A percentile compares a stretch with the other conserved stretches of the same genome.
Evolutionary conservation across 2,888 invertebrate genomes (phyloP).

Genomic region (Andrena chrysosceles): DNA sequence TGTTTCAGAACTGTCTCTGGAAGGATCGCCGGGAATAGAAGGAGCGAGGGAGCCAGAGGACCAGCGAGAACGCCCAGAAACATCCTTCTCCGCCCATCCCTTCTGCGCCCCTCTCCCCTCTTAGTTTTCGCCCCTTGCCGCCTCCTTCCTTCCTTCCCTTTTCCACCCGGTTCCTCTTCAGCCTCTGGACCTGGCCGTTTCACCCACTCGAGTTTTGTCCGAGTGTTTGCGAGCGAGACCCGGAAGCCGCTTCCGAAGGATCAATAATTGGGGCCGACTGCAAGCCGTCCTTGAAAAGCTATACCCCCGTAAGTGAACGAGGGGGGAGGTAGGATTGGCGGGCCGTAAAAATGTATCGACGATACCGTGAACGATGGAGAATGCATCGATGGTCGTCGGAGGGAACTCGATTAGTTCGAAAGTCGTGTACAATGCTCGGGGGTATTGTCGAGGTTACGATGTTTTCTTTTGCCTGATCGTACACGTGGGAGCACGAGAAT

Average conservation of each 20-base stretch:
- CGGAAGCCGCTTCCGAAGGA: slow-evolving; percentile 77
- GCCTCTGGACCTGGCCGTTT: slow-evolving; percentile 56
- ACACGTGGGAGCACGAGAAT: no score
- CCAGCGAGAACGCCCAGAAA: slow-evolving; percentile 30
- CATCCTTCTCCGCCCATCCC: slow-evolving; percentile 39
- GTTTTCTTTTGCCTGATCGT: no score
- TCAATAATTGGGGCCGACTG: slow-evolving; percentile 80
- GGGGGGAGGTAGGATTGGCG: background rate
- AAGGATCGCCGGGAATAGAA: slow-evolving; percentile 3
- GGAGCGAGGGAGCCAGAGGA: background rate
- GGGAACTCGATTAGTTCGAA: no score
- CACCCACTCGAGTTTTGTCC: slow-evolving; percentile 75
- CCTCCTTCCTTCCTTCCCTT: slow-evolving; percentile 11
- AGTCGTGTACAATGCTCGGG: no score
- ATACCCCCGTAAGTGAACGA: slow-evolving; percentile 55
- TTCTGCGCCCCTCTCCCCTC: background rate
- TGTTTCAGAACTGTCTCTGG: background rate
- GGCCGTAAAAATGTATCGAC: slow-evolving; percentile 19
- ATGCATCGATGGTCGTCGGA: background rate
- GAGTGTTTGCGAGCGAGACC: slow-evolving; percentile 73
- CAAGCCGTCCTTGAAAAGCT: slow-evolving; percentile 77
- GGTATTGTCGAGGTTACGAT: no score
- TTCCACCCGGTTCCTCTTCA: slow-evolving; percentile 13
- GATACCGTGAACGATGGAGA: slow-evolving; percentile 10
- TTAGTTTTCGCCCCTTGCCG: slow-evolving; percentile 10